Conservation (phyloP, 2,888 invertebrate genomes). For the Oxytorus armatus region DNA sequence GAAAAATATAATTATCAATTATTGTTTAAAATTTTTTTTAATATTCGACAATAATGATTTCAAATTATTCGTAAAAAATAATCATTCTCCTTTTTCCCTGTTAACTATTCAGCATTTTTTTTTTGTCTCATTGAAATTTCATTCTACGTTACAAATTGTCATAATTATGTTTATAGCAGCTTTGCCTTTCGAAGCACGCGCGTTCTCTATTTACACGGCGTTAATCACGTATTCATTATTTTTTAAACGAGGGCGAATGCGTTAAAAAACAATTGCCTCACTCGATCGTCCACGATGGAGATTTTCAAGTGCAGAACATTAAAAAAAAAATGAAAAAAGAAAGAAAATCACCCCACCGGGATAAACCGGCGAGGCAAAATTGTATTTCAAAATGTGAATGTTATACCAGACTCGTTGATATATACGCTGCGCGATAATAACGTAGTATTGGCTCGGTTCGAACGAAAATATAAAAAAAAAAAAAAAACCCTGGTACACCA, state of each 20-base stretch:
- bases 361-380: conserved; percentile 30
- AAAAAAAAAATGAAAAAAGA: background rate
- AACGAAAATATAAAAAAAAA: conserved; percentile 36
- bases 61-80: background rate
- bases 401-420: background rate
- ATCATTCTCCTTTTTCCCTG: no score
- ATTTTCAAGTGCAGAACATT: conserved; percentile 34
- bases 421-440: conserved; percentile 27
- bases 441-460: conserved; percentile 39
- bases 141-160: no score
- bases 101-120: no score
- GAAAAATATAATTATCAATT: no score
- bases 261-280: background rate
- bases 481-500: conserved; percentile 37
- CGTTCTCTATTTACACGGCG: no score
- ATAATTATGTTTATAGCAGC: no score
- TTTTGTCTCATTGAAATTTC: no score
- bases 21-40: no score
- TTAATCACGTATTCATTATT: no score
- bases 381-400: conserved; percentile 46
- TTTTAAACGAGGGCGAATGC: background rate
- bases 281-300: conserved; percentile 19
- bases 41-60: no score
- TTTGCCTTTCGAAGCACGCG: no score
- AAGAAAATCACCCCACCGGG: conserved; percentile 24